phyloP scores from a whole-genome alignment of 2,113 vertebrate genomes.

The Lampris megalopsis region DNA sequence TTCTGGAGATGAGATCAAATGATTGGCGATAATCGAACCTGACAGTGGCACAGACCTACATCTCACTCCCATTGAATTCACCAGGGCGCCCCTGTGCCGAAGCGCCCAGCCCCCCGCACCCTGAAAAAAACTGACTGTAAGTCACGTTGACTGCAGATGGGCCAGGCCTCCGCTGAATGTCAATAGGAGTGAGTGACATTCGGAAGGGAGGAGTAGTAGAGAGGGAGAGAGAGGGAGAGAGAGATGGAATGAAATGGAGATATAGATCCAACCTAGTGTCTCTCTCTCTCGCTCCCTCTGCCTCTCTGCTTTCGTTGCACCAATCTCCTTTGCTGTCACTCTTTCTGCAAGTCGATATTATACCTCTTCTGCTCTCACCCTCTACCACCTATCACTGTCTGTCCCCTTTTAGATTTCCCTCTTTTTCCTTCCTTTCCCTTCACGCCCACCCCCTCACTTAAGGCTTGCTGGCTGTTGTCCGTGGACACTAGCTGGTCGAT shows the following conservation, averaged over 20 bases:
- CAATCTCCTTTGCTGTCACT: background rate
- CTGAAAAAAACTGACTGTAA: constrained; percentile 7
- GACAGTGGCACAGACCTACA: constrained; percentile 1
- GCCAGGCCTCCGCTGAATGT: constrained; percentile 63
- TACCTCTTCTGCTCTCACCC: background rate
- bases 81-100: background rate
- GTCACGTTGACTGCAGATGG: constrained; percentile 16
- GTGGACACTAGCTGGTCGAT: background rate
- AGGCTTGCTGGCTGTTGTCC: background rate
- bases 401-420: too few species aligned
- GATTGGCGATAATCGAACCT: too few species aligned
- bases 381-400: background rate
- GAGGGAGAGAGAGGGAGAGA: constrained; percentile 29
- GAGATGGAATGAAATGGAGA: too few species aligned
- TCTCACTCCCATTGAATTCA: constrained; percentile 39
- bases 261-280: background rate
- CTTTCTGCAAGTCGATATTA: background rate
- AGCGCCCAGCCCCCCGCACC: constrained; percentile 4
- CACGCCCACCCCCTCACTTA: background rate
- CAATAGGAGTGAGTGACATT: constrained; percentile 52
- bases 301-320: background rate
- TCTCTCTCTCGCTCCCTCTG: background rate
- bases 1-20: constrained; percentile 12
- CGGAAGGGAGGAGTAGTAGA: constrained; percentile 44
- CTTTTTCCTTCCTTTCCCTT: background rate